phyloP scores from a whole-genome alignment of 2,888 invertebrate genomes.

The Drosophila anomalata region DNA sequence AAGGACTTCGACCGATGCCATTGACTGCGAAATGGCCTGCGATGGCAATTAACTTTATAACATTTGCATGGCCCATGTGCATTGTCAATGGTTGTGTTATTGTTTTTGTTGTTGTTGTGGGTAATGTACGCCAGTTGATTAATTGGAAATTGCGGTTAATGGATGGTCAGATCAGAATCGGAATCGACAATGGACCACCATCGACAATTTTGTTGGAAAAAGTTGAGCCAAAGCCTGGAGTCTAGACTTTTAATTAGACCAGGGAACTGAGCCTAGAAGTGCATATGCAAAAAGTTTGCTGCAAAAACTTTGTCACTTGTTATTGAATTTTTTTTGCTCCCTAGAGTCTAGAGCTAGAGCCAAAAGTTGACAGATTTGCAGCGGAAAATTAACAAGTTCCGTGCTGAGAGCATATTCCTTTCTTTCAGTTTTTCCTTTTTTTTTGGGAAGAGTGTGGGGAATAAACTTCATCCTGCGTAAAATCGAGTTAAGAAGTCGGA shows the following conservation, averaged over 20 bases:
- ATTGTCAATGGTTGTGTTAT: conserved; percentile 33
- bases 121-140: conserved; percentile 69
- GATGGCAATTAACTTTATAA: conserved; percentile 78
- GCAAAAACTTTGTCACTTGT: conserved; percentile 55
- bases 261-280: conserved; percentile 48
- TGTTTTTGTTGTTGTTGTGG: conserved; percentile 27
- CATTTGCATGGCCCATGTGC: conserved; percentile 68
- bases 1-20: conserved; percentile 12
- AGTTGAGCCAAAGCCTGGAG: conserved; percentile 61
- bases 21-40: conserved; percentile 48
- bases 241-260: conserved; percentile 75
- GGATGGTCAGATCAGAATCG: conserved; percentile 48
- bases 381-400: conserved; percentile 79
- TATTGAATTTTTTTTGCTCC: conserved; percentile 55
- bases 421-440: conserved; percentile 6
- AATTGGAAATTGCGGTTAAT: conserved; percentile 78
- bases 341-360: conserved; percentile 9
- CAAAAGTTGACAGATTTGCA: conserved; percentile 76
- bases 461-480: conserved; percentile 70
- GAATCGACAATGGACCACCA: conserved; percentile 45
- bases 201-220: conserved; percentile 40
- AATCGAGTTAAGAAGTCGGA: conserved; percentile 74
- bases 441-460: conserved; percentile 20
- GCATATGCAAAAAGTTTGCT: conserved; percentile 49
- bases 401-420: conserved; percentile 33